Conservation (phyloP, 1,140 invertebrate genomes). For the Aporrectodea caliginosa region DNA sequence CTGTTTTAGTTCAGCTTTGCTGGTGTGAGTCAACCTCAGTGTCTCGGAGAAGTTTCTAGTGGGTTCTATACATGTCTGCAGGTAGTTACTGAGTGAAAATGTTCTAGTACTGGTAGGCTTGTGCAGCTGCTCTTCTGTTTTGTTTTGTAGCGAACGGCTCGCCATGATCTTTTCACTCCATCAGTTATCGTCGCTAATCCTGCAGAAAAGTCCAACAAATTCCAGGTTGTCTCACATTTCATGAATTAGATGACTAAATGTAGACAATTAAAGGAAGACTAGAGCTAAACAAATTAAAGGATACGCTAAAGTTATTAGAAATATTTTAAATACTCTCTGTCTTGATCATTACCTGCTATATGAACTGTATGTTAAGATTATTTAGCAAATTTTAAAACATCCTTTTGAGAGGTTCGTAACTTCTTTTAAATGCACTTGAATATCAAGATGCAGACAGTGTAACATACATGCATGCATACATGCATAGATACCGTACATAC, state of each 20-base stretch:
- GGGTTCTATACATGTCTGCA: no score
- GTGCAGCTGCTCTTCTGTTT: no score
- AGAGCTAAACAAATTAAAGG: neutral
- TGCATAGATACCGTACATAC: no score
- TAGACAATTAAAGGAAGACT: neutral
- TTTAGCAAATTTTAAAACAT: neutral
- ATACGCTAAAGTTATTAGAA: neutral
- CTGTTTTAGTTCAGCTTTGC: no score
- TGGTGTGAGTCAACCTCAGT: no score
- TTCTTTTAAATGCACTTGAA: no score
- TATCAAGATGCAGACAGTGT: no score
- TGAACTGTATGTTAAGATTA: neutral
- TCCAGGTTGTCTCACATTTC: slow-evolving; percentile 55
- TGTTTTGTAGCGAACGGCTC: slow-evolving; percentile 66
- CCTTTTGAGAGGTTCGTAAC: neutral
- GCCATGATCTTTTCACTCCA: slow-evolving; percentile 77
- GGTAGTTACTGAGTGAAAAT: no score
- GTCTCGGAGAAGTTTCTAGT: no score
- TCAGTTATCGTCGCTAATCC: slow-evolving; percentile 58
- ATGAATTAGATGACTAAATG: neutral
- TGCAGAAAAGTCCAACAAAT: slow-evolving; percentile 60
- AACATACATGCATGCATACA: no score
- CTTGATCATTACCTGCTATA: neutral
- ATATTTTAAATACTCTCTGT: neutral
- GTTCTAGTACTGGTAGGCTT: no score